Conservation (phyloP, 2,888 invertebrate genomes). For the Chouioia cunea region DNA sequence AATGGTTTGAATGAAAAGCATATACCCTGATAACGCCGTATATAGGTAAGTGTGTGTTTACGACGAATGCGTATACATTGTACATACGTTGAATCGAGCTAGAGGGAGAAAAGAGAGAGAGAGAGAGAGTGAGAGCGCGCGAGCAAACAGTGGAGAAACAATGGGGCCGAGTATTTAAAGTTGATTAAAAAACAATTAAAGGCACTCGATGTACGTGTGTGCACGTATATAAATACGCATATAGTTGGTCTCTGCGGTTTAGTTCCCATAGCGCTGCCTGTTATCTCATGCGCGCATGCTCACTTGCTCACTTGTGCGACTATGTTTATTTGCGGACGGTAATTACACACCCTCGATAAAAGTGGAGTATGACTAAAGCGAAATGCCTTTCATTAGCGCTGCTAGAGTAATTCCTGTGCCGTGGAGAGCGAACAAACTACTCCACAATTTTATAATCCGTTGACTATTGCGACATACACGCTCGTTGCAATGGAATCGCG, state of each 20-base stretch:
- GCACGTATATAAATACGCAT: too few relatives aligned
- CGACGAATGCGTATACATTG: too few relatives aligned
- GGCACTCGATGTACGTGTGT: neutral
- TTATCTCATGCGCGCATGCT: slow-evolving; percentile 13
- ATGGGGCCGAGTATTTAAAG: slow-evolving; percentile 21
- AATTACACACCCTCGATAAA: slow-evolving; percentile 36
- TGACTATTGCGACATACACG: too few relatives aligned
- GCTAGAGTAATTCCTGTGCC: slow-evolving; percentile 38
- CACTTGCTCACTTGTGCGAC: neutral
- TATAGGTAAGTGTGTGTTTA: neutral
- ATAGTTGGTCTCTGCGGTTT: slow-evolving; percentile 1
- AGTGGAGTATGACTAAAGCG: slow-evolving; percentile 32
- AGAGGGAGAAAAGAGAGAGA: too few relatives aligned
- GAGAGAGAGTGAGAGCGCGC: too few relatives aligned
- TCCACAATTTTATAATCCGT: too few relatives aligned
- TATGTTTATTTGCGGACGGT: slow-evolving; percentile 22
- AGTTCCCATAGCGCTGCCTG: slow-evolving; percentile 23
- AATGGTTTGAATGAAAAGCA: slow-evolving; percentile 26
- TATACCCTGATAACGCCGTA: slow-evolving; percentile 11
- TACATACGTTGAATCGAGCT: too few relatives aligned
- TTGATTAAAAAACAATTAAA: slow-evolving; percentile 40
- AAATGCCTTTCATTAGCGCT: slow-evolving; percentile 31
- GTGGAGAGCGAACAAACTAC: too few relatives aligned
- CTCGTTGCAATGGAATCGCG: too few relatives aligned
- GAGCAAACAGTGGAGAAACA: neutral